A percentile compares a stretch with the other conserved stretches of the same genome.
Conservation (phyloP, 92 coral and sea anemone species). For the Parazoanthus darwini region DNA sequence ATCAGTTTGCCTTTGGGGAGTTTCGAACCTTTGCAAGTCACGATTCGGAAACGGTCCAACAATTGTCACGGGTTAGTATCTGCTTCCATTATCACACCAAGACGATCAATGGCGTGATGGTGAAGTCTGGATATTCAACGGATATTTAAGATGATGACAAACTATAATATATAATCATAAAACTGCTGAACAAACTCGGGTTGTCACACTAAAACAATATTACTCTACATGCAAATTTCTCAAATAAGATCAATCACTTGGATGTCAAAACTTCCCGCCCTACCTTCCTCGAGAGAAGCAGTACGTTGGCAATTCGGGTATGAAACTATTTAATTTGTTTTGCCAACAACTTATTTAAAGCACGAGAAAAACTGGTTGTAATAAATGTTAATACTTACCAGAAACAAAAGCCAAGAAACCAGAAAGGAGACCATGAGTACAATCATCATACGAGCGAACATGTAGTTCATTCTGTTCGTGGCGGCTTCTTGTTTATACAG, state of each 20-base stretch:
- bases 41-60: neutral
- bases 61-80: neutral
- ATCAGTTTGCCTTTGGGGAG: neutral
- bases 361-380: neutral
- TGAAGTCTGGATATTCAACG: neutral
- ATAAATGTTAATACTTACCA: constrained; percentile 51
- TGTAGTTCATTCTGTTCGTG: constrained; percentile 49
- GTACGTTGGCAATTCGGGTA: neutral
- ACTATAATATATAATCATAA: too few relatives aligned
- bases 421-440: constrained; percentile 60
- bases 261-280: too few relatives aligned
- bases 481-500: constrained; percentile 42
- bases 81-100: neutral
- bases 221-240: too few relatives aligned
- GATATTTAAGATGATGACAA: neutral
- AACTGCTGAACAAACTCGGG: too few relatives aligned
- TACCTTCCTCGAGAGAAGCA: too few relatives aligned
- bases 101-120: too few relatives aligned
- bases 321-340: neutral
- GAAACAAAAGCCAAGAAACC: constrained; percentile 61
- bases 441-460: constrained; percentile 71
- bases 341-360: neutral
- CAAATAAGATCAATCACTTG: neutral
- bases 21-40: neutral
- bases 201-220: too few relatives aligned